These are phyloP conservation scores for Oxytorus armatus DNA, from an alignment of 2,888 invertebrate species.

Conservation along the genomic window DNA sequence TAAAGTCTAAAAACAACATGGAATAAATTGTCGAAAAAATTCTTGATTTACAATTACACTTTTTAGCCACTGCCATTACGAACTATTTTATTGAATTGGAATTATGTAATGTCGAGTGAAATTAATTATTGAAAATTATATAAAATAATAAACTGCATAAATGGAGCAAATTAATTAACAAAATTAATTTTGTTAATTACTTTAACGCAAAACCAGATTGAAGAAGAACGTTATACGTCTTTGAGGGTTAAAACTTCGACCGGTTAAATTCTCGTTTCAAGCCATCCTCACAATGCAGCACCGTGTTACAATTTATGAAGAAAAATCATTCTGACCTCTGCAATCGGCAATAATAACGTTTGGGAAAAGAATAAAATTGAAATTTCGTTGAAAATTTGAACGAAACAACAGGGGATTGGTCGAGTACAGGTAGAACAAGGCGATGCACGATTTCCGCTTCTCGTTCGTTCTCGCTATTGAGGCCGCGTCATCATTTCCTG, in stretches of 20 bases:
- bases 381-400: conserved; percentile 10
- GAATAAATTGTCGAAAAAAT: not conserved
- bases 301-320: conserved; percentile 1
- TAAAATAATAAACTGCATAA: too few species aligned
- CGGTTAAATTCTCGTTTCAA: not conserved
- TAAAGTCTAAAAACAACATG: not conserved
- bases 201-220: too few species aligned
- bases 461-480: conserved; percentile 72
- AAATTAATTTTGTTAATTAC: too few species aligned
- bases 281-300: too few species aligned
- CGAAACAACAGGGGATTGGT: conserved; percentile 31
- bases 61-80: too few species aligned
- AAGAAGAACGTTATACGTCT: not conserved
- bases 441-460: conserved; percentile 67
- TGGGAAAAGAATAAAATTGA: conserved; percentile 21
- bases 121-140: too few species aligned
- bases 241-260: not conserved
- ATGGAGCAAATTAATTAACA: too few species aligned
- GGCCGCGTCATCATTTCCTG: conserved; percentile 80
- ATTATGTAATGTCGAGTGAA: too few species aligned
- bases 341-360: too few species aligned
- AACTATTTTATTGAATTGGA: too few species aligned
- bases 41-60: too few species aligned
- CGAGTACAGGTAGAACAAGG: conserved; percentile 58
- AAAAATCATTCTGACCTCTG: too few species aligned